These are phyloP conservation scores for Tyto alba DNA, from an alignment of 2,113 vertebrate species.

Conservation along the genomic window DNA sequence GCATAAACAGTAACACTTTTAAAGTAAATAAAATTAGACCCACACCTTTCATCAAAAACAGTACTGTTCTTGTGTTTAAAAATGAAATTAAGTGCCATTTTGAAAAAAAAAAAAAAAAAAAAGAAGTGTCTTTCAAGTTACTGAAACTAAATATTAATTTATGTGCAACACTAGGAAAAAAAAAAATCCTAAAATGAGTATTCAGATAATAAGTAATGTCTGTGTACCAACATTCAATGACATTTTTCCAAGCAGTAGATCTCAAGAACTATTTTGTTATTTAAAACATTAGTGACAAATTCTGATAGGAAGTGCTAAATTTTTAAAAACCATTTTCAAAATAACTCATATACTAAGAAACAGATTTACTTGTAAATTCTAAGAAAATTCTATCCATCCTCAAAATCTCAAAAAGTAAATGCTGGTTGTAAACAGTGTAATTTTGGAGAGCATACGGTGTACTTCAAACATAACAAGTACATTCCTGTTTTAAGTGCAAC, in stretches of 20 bases:
- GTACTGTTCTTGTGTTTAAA: background rate
- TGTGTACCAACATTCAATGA: background rate
- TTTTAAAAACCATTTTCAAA: background rate
- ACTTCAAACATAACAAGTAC: background rate
- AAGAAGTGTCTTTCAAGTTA: background rate
- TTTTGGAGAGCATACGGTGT: background rate
- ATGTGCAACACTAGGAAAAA: background rate
- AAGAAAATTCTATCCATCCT: background rate
- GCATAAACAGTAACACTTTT: background rate
- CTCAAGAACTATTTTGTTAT: background rate
- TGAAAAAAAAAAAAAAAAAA: background rate
- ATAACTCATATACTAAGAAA: background rate
- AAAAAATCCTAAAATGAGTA: background rate
- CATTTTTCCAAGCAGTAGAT: background rate
- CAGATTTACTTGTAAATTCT: background rate
- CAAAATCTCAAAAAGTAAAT: background rate
- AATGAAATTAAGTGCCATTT: background rate
- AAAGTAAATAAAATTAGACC: background rate
- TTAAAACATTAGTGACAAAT: background rate
- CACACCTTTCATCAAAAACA: background rate
- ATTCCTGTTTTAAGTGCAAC: background rate
- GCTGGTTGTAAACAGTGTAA: background rate
- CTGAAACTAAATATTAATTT: background rate
- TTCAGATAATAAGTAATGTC: background rate
- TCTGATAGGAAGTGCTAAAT: background rate